Evolutionary conservation across 2,888 invertebrate genomes (phyloP), one percentile per base, ranked within the genome.

Genomic region (Dyspetes luteomarginatus): DNA sequence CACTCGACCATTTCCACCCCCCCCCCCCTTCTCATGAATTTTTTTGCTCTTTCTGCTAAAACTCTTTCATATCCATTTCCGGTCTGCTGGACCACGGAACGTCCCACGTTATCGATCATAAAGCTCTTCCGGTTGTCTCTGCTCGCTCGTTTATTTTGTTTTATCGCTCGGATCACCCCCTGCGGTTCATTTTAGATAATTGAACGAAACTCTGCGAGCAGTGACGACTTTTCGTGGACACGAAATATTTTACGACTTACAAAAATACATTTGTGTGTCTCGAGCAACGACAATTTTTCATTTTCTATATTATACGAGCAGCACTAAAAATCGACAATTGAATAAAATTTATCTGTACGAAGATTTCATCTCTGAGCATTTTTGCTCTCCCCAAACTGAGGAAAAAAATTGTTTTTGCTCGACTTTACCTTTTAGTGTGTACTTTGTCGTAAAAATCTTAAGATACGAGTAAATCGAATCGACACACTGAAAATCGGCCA

Each of bases 41-140:
- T 36, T 15, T 15, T 55, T 55, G 19, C 26, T 26, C 5, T 24
- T 26, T 36, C 36, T n/a, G n/a, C n/a, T n/a, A n/a, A n/a, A n/a
- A n/a, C n/a, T n/a, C n/a, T n/a, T 19, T 7, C 9, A 7, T 50
- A 71, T 67, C 72, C 30, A 62, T 24, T 36, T 24, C 28, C 36
- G 43, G 36, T 22, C 30, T 55, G 12, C 55, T 15, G 7, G 55
- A 80, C 43, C 52, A 62, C 67, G 48, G 15, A 62, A 36, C 17
- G n/a, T n/a, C 36, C 48, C 60, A 58, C 55, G 43, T 60, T 82
- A 85, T 85, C 85, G 86, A 86, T 84, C 85, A 85, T 83, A 83
- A 86, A 84, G 84, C 81, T 58, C 78, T 86, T 82, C 83, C 56
- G 48, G 52, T 28, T 68, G 36, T n/a, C 36, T 36, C 2, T 12